These are phyloP conservation scores for Zaprionus inermis DNA, from an alignment of 1,140 invertebrate genomes.

Conservation along the genomic window DNA sequence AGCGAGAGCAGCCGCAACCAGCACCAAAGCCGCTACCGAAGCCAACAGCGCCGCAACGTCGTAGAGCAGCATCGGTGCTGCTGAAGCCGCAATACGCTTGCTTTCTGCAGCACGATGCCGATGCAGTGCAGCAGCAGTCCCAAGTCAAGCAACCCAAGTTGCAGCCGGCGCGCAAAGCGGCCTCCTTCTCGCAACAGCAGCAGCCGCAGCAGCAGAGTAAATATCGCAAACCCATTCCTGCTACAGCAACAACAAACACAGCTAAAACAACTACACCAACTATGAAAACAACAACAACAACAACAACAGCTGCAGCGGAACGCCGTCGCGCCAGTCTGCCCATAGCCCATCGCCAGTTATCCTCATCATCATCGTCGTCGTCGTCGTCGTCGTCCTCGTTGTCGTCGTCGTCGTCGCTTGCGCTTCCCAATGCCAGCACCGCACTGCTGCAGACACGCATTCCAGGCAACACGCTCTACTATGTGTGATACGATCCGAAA, in stretches of 20 bases:
- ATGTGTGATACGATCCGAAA: constrained; percentile 63
- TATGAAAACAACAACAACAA: constrained; percentile 21
- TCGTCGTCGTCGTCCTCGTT: constrained; percentile 22
- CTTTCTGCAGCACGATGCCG: constrained; percentile 67
- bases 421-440: constrained; percentile 68
- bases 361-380: constrained; percentile 30
- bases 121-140: constrained; percentile 33
- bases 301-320: constrained; percentile 32
- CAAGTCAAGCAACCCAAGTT: constrained; percentile 7
- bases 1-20: constrained; percentile 10
- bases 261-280: constrained; percentile 33
- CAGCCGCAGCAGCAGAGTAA: constrained; percentile 30
- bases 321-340: constrained; percentile 69
- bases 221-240: constrained; percentile 27
- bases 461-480: constrained; percentile 81
- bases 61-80: constrained; percentile 73
- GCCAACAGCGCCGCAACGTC: constrained; percentile 28
- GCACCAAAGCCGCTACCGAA: constrained; percentile 30
- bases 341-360: constrained; percentile 16
- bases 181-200: constrained; percentile 50
- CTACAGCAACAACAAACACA: constrained; percentile 18
- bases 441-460: constrained; percentile 76
- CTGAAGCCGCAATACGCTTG: constrained; percentile 78
- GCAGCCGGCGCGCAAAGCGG: constrained; percentile 52
- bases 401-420: constrained; percentile 57